Evolutionary conservation across 2,113 vertebrate species (phyloP), one percentile per base, ranked within the genome.

Genomic region (Cryptoleucopteryx plumbea): DNA sequence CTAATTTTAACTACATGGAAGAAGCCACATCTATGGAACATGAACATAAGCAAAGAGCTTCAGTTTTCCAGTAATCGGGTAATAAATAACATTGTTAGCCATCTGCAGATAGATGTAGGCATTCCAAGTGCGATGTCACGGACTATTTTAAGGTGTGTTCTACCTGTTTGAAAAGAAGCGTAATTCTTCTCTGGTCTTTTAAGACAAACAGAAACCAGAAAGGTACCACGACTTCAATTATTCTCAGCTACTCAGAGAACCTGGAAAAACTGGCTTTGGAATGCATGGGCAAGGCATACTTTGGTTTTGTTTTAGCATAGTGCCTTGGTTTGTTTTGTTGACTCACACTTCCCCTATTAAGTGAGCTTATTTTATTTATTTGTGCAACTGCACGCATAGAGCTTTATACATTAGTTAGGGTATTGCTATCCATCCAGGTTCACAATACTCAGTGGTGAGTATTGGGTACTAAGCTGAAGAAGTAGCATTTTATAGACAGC

Each of bases 201-300:
- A 94, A 86, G 66, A 68, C 4, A 72, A 93, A 53, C 26, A 66
- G 15, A 85, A 66, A 27, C 4, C 19, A 58, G 29, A 77, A 94
- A 71, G 11, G 19, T 20, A 72, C 11, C 0, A 0, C 0, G 5
- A 79, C 6, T 71, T 56, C 59, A 31, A 32, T 61, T 83, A 31
- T 63, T 59, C 21, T 75, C 22, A 40, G 13, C 16, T 63, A 38
- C 16, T 40, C 23, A 22, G 27, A 73, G 34, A 91, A 47, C 10
- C 11, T 67, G 47, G 38, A 82, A 87, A 81, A 66, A 53, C 10
- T 45, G 65, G 7, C 17, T 72, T 82, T 87, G 53, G 32, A 71
- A 82, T 38, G 21, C 21, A 86, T 40, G 7, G 22, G 12, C 27
- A 85, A 20, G 38, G 38, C 16, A 74, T 23, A 16, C 8, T 61